Evolutionary conservation across 2,888 invertebrate genomes (phyloP).

Genomic region (Drosophila dives): DNA sequence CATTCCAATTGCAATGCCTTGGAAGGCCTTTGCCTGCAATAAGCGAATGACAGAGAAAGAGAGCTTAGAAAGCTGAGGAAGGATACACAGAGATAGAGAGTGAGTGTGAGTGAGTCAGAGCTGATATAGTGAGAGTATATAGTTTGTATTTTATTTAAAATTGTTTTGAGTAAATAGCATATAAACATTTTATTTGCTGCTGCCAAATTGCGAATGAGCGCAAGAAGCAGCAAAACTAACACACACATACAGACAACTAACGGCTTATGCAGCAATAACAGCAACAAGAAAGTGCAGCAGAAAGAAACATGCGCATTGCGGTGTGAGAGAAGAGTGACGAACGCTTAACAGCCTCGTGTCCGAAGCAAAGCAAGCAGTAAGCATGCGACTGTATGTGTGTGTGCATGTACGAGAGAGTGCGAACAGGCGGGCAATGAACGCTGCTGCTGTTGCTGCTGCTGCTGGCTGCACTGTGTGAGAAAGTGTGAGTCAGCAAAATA

Average conservation of each 20-base stretch:
- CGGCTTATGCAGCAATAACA: conserved; percentile 47
- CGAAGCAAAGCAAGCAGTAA: conserved; percentile 9
- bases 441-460: conserved; percentile 1
- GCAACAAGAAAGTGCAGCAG: conserved; percentile 64
- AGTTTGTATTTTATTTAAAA: conserved; percentile 78
- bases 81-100: conserved; percentile 10
- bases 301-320: conserved; percentile 62
- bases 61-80: conserved; percentile 18
- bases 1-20: conserved; percentile 78
- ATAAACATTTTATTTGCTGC: conserved; percentile 80
- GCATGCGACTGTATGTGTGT: background rate
- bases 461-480: conserved; percentile 23
- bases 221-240: conserved; percentile 13
- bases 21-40: conserved; percentile 60
- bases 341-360: conserved; percentile 20
- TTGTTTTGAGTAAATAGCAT: conserved; percentile 80
- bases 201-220: conserved; percentile 64
- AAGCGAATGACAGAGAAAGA: conserved; percentile 24
- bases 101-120: conserved; percentile 14
- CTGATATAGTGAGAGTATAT: conserved; percentile 20
- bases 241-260: conserved; percentile 24
- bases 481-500: conserved; percentile 68
- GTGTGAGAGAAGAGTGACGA: conserved; percentile 51
- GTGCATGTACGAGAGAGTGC: conserved; percentile 31
- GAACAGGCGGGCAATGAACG: conserved; percentile 45